phyloP scores from a whole-genome alignment of 1,140 invertebrate genomes.

The Acyrthosiphon pisum region DNA sequence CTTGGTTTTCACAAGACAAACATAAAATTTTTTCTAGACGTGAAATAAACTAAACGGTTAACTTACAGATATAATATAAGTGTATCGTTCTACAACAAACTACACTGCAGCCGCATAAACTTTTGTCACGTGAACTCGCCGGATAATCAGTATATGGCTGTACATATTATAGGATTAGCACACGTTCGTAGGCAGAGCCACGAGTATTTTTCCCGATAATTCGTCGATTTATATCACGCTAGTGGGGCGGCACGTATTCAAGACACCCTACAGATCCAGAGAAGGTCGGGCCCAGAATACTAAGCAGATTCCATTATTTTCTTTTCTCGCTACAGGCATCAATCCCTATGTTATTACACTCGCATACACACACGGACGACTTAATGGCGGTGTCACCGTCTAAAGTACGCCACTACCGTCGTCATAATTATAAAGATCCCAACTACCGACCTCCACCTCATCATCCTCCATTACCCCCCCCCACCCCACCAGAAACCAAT shows the following conservation, averaged over 20 bases:
- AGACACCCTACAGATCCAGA: slow-evolving; percentile 28
- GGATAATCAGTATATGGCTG: neutral
- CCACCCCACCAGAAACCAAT: too few species aligned
- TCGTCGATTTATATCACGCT: slow-evolving; percentile 33
- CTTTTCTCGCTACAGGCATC: slow-evolving; percentile 11
- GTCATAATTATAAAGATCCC: neutral
- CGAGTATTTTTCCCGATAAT: slow-evolving; percentile 41
- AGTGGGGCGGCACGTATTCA: slow-evolving; percentile 28
- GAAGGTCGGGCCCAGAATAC: slow-evolving; percentile 4
- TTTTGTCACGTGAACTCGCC: neutral
- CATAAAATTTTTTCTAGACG: neutral
- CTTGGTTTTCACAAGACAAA: neutral
- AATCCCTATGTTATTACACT: slow-evolving; percentile 26
- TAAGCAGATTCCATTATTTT: slow-evolving; percentile 37
- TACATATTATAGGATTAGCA: neutral
- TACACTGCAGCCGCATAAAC: neutral
- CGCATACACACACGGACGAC: neutral
- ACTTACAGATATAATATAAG: neutral
- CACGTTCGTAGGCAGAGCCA: slow-evolving; percentile 9
- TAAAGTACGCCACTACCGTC: neutral
- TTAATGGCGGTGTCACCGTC: neutral
- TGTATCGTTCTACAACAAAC: neutral
- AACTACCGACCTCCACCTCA: neutral
- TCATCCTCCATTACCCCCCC: neutral
- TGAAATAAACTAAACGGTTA: neutral